Evolutionary conservation across 2,888 invertebrate genomes (phyloP).

Genomic region (Meteorus cinctellus): DNA sequence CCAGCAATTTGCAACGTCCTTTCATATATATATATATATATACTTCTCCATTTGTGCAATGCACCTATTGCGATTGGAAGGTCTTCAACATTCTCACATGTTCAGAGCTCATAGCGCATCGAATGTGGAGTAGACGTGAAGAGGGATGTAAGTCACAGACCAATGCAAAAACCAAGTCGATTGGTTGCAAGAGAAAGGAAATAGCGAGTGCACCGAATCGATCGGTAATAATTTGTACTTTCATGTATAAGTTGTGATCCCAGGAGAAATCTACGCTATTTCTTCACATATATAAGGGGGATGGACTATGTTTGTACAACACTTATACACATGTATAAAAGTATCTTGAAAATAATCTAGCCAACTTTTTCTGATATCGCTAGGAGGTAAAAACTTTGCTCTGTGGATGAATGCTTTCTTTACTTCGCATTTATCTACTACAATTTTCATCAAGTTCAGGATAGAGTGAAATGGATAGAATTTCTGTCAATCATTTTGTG

Average conservation of each 20-base stretch:
- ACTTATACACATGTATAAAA: conserved; percentile 25
- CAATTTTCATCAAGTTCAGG: no score
- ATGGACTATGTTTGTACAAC: conserved; percentile 6
- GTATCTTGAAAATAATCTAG: neutral
- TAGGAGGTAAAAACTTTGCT: no score
- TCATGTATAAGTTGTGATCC: conserved; percentile 1
- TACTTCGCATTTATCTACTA: no score
- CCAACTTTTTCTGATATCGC: no score
- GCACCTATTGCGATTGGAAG: neutral
- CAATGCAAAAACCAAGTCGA: neutral
- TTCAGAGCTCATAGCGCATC: neutral
- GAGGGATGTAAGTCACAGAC: no score
- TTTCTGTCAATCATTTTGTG: no score
- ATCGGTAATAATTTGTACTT: conserved; percentile 8
- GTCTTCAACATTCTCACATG: neutral
- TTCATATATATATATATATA: neutral
- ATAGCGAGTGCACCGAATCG: neutral
- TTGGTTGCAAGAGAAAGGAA: neutral
- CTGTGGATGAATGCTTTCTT: no score
- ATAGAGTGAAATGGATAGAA: no score
- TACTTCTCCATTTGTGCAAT: neutral
- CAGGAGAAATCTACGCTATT: conserved; percentile 20
- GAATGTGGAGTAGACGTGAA: neutral
- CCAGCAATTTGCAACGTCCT: neutral
- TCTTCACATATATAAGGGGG: neutral